Percentiles rank a stretch among this genome's conserved stretches.
These are phyloP conservation scores for Aplysina aerophoba DNA, from an alignment of 37 sponge, comb jelly and placozoan genomes.

Conservation along the genomic window DNA sequence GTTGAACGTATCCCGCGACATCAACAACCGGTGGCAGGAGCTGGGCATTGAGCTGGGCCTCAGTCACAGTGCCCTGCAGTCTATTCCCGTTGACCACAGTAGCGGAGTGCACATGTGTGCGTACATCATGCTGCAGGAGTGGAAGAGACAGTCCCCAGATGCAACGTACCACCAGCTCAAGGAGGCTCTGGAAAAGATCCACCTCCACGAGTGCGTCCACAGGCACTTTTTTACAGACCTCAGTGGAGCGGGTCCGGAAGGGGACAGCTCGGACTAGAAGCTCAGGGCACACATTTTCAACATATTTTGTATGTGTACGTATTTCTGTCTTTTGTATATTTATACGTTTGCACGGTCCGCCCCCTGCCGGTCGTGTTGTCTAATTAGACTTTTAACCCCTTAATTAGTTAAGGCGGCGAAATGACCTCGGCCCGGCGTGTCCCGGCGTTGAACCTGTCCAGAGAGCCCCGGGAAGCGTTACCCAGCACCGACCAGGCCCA, in stretches of 20 bases:
- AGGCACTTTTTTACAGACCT: slow-evolving; percentile 10
- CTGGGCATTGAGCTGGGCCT: slow-evolving; percentile 53
- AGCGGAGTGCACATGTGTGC: slow-evolving; percentile 48
- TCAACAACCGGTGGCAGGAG: slow-evolving; percentile 41
- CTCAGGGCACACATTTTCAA: no score
- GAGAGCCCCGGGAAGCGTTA: not conserved
- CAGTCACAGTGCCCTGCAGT: slow-evolving; percentile 22
- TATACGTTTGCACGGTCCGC: no score
- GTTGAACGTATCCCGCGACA: slow-evolving; percentile 21
- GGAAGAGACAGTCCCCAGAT: slow-evolving; percentile 48
- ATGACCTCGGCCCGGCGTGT: not conserved
- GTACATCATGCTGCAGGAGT: slow-evolving; percentile 62
- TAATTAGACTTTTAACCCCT: not conserved
- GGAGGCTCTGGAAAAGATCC: slow-evolving; percentile 40
- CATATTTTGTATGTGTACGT: no score
- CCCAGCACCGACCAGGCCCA: not conserved
- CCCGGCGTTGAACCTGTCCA: not conserved
- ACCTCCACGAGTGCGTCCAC: slow-evolving; percentile 36
- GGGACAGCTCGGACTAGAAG: not conserved
- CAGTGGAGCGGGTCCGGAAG: not conserved
- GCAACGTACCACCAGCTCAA: slow-evolving; percentile 23
- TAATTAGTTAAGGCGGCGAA: not conserved
- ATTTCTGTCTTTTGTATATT: no score
- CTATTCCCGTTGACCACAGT: slow-evolving; percentile 4
- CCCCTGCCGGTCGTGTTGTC: not conserved